Percentiles rank a stretch among this genome's conserved stretches.
Conservation (phyloP, 2,888 invertebrate genomes). For the Phrixothrix hirtus region DNA sequence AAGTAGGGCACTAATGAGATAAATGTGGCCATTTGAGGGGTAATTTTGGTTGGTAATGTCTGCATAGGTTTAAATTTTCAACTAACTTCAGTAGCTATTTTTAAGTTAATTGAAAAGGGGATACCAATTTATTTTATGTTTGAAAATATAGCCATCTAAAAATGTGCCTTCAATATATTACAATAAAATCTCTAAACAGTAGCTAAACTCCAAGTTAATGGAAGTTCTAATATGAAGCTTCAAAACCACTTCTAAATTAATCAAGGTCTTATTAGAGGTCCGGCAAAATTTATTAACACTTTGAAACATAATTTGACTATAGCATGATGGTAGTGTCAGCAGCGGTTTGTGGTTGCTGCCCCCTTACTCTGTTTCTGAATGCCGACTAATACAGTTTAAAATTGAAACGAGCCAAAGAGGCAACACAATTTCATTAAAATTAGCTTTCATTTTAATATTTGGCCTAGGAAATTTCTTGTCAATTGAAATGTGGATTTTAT, state of each 20-base stretch:
- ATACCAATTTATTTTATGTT: background rate
- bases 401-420: conserved; percentile 9
- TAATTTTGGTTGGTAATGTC: background rate
- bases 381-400: conserved; percentile 19
- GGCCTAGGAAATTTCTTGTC: too few species aligned
- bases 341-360: conserved; percentile 19
- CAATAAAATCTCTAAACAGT: conserved; percentile 1
- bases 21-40: background rate
- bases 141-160: background rate
- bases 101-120: background rate
- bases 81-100: background rate
- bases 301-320: conserved; percentile 18
- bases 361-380: conserved; percentile 17
- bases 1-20: conserved; percentile 2
- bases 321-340: conserved; percentile 19
- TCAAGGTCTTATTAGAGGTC: conserved; percentile 18
- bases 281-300: conserved; percentile 23
- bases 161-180: background rate
- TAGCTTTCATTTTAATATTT: conserved; percentile 1
- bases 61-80: background rate
- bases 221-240: conserved; percentile 14
- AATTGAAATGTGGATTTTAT: too few species aligned
- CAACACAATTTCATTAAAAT: conserved; percentile 3
- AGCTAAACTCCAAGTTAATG: conserved; percentile 3
- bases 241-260: conserved; percentile 15